These are phyloP conservation scores for Mus minutoides DNA, from an alignment of 2,797 vertebrate genomes.

Conservation along the genomic window DNA sequence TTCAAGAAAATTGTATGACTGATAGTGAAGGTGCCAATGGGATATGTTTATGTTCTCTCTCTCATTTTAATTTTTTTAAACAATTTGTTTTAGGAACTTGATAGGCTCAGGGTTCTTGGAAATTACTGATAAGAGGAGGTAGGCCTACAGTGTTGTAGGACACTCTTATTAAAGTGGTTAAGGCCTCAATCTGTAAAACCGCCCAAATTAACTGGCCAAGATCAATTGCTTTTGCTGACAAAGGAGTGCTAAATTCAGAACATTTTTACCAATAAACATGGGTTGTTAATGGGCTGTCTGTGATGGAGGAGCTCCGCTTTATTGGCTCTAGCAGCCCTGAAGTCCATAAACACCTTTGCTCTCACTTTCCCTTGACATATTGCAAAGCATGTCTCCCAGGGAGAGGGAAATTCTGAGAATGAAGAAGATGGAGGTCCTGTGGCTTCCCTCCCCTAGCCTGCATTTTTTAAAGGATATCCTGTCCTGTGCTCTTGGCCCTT, in stretches of 20 bases:
- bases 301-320: slow-evolving; percentile 81
- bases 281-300: slow-evolving; percentile 84
- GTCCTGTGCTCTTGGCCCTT: neutral
- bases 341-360: slow-evolving; percentile 85
- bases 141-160: neutral
- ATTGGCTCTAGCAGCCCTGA: slow-evolving; percentile 74
- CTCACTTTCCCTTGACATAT: slow-evolving; percentile 73
- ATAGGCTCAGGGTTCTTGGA: neutral
- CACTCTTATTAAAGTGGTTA: slow-evolving; percentile 43
- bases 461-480: neutral
- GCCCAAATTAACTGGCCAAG: slow-evolving; percentile 80
- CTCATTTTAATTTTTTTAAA: neutral
- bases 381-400: slow-evolving; percentile 67
- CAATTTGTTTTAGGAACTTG: slow-evolving; percentile 13
- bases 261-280: slow-evolving; percentile 80
- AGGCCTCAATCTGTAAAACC: slow-evolving; percentile 74
- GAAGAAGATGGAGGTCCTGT: slow-evolving; percentile 4
- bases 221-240: slow-evolving; percentile 84
- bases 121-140: neutral
- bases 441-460: neutral
- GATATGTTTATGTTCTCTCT: neutral
- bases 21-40: neutral
- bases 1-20: neutral
- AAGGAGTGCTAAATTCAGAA: slow-evolving; percentile 81
- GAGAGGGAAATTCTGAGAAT: slow-evolving; percentile 57